phyloP scores from a whole-genome alignment of 2,113 vertebrate species.

The Heliornis fulica region DNA sequence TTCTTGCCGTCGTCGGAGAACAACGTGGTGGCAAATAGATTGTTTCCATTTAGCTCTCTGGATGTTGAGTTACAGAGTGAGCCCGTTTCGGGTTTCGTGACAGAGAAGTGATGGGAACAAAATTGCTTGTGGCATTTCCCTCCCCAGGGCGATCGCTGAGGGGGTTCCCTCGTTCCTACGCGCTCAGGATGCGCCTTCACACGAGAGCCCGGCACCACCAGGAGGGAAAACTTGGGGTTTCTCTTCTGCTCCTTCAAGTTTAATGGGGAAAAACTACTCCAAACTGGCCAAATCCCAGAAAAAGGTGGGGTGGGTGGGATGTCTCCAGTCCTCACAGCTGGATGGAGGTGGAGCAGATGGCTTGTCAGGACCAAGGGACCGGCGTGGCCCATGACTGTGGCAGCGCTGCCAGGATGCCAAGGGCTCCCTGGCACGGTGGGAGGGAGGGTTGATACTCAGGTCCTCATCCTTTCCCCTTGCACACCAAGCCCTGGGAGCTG shows the following conservation, averaged over 20 bases:
- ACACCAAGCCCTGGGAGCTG: background rate
- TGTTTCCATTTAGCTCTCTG: background rate
- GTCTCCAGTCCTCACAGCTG: background rate
- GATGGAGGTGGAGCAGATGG: background rate
- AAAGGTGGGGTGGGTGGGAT: background rate
- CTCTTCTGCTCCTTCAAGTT: background rate
- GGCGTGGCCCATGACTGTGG: accelerated
- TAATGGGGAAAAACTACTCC: background rate
- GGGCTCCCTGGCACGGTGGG: background rate
- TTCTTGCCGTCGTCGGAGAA: accelerated
- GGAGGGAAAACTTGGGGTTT: background rate
- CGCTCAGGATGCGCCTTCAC: background rate
- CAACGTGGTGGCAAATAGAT: background rate
- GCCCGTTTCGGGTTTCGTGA: background rate
- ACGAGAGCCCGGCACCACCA: background rate
- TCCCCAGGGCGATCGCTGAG: background rate
- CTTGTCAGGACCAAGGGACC: accelerated
- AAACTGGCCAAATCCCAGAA: background rate
- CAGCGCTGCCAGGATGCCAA: background rate
- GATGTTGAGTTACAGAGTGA: background rate
- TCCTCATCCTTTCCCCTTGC: background rate
- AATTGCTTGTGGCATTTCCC: background rate
- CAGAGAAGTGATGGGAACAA: accelerated
- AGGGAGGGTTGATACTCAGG: background rate
- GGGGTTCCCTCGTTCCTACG: accelerated